Percentiles rank a stretch among this genome's conserved stretches.
phyloP scores from a whole-genome alignment of 2,113 vertebrate species.

The Brachypteracias leptosomus region DNA sequence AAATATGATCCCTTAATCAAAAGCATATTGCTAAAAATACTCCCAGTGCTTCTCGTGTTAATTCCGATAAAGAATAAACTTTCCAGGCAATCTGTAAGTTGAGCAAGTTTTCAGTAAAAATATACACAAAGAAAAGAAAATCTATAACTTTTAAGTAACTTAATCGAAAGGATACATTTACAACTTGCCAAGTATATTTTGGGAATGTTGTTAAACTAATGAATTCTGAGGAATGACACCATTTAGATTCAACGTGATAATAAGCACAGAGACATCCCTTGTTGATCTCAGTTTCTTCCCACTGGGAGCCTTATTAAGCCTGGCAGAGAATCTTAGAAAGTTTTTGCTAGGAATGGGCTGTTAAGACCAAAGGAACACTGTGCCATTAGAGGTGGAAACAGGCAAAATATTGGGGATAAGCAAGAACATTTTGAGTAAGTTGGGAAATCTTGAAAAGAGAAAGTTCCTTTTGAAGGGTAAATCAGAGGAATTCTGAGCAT shows the following conservation, averaged over 20 bases:
- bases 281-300: conserved; percentile 61
- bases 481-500: not conserved
- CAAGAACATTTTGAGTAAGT: conserved; percentile 12
- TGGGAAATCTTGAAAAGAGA: conserved; percentile 7
- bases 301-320: conserved; percentile 62
- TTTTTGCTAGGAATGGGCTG: conserved; percentile 52
- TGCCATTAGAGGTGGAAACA: conserved; percentile 22
- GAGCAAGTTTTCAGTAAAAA: conserved; percentile 34
- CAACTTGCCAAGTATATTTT: conserved; percentile 51
- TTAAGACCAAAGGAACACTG: conserved; percentile 19
- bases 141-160: conserved; percentile 39
- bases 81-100: not conserved
- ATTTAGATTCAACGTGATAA: conserved; percentile 52
- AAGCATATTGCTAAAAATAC: conserved; percentile 46
- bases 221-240: conserved; percentile 63
- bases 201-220: conserved; percentile 64
- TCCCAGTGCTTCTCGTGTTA: conserved; percentile 41
- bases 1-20: conserved; percentile 43
- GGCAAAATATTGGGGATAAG: conserved; percentile 1
- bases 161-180: conserved; percentile 34
- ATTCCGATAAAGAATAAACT: conserved; percentile 55
- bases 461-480: conserved; percentile 17
- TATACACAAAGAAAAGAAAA: conserved; percentile 33
- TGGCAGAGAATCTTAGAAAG: conserved; percentile 34
- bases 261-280: conserved; percentile 53